These are phyloP conservation scores for Ptychobarbus kaznakovi DNA, from an alignment of 2,797 vertebrate species.

Conservation along the genomic window DNA sequence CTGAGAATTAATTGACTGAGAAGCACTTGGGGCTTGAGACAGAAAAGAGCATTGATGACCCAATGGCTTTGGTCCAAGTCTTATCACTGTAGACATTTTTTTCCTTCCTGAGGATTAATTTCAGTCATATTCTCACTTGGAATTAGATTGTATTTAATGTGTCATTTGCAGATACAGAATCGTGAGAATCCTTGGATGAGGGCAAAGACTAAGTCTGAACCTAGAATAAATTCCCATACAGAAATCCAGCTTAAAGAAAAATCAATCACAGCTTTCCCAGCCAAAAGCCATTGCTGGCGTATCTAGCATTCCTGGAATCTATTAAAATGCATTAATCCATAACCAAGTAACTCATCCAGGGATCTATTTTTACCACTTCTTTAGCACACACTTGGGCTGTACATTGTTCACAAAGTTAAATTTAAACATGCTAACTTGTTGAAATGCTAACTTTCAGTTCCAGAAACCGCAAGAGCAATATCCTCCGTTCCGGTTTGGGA, in stretches of 20 bases:
- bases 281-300: constrained; percentile 28
- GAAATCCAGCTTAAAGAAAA: constrained; percentile 46
- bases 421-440: constrained; percentile 37
- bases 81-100: constrained; percentile 37
- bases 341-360: constrained; percentile 1
- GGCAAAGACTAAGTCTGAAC: constrained; percentile 38
- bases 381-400: not conserved
- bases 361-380: not conserved
- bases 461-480: constrained; percentile 97
- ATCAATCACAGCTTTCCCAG: constrained; percentile 36
- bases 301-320: constrained; percentile 7
- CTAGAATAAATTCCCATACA: constrained; percentile 40
- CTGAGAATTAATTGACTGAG: constrained; percentile 47
- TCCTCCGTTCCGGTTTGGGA: constrained; percentile 96
- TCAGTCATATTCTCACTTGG: constrained; percentile 24
- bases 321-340: constrained; percentile 21
- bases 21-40: constrained; percentile 20
- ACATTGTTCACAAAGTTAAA: not conserved
- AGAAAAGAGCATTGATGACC: constrained; percentile 23
- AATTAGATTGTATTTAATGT: constrained; percentile 34
- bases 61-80: not conserved
- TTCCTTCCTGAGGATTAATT: constrained; percentile 35
- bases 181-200: constrained; percentile 35
- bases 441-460: constrained; percentile 79
- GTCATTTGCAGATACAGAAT: constrained; percentile 24